These are phyloP conservation scores for Boleophthalmus pectinirostris DNA, from an alignment of 2,113 vertebrate genomes.

Conservation along the genomic window DNA sequence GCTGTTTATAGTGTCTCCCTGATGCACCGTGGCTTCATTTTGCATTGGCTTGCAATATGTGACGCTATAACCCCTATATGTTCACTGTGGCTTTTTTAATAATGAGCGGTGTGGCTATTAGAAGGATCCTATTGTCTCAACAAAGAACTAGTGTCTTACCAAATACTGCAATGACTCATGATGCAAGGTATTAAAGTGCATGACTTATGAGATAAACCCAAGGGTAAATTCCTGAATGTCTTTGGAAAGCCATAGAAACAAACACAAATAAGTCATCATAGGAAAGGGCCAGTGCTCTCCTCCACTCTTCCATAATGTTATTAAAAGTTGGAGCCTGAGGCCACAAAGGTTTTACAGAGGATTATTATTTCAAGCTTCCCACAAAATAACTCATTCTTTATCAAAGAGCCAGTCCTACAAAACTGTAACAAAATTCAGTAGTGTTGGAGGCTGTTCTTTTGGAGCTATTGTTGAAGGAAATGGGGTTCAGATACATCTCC, in stretches of 20 bases:
- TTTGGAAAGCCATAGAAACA: slow-evolving; percentile 59
- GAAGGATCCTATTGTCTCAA: slow-evolving; percentile 29
- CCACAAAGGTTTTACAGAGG: slow-evolving; percentile 70
- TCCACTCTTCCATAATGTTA: slow-evolving; percentile 76
- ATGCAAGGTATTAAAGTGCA: slow-evolving; percentile 45
- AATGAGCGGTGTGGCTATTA: slow-evolving; percentile 32
- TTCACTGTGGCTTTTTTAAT: slow-evolving; percentile 50
- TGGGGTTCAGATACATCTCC: slow-evolving; percentile 62
- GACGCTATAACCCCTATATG: slow-evolving; percentile 38
- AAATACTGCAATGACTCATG: slow-evolving; percentile 43
- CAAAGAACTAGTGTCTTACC: slow-evolving; percentile 41
- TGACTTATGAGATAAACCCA: slow-evolving; percentile 70
- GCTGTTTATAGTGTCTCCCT: slow-evolving; percentile 59
- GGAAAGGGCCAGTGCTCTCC: slow-evolving; percentile 50
- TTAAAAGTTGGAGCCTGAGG: slow-evolving; percentile 75
- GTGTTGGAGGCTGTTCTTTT: slow-evolving; percentile 77
- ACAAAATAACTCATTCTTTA: slow-evolving; percentile 80
- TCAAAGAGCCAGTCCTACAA: slow-evolving; percentile 73
- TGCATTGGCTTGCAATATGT: slow-evolving; percentile 50
- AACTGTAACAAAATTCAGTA: slow-evolving; percentile 80
- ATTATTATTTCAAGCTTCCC: slow-evolving; percentile 79
- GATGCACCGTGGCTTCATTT: slow-evolving; percentile 54
- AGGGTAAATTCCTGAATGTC: slow-evolving; percentile 64
- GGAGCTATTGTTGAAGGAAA: slow-evolving; percentile 72
- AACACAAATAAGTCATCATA: slow-evolving; percentile 60